Evolutionary conservation across 2,888 invertebrate species (phyloP).

Genomic region (Sinopyrophorus schimmeli): DNA sequence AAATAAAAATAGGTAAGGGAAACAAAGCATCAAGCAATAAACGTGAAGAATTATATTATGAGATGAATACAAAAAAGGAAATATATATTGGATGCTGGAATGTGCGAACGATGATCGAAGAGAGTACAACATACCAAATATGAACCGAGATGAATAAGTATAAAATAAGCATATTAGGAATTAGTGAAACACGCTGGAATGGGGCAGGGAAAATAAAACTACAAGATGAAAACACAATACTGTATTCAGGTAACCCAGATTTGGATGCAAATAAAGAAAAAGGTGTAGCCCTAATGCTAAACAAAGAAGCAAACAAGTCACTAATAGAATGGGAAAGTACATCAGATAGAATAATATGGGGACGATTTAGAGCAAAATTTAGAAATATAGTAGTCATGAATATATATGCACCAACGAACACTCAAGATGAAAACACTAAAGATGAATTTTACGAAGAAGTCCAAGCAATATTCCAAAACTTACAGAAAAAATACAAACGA

Average conservation of each 20-base stretch:
- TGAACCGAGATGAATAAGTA: too few species aligned
- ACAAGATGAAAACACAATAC: too few species aligned
- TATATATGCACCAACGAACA: conserved; percentile 4
- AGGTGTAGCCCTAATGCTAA: conserved; percentile 6
- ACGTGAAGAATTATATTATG: too few species aligned
- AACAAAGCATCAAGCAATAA: too few species aligned
- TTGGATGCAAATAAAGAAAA: conserved; percentile 1
- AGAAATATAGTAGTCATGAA: conserved; percentile 3
- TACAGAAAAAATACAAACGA: conserved; percentile 2
- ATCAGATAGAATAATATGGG: conserved; percentile 6
- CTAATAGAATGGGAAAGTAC: conserved; percentile 6
- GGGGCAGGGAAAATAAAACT: conserved; percentile 1
- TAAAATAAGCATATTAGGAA: too few species aligned
- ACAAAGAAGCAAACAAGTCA: conserved; percentile 4
- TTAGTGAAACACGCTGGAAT: conserved; percentile 6
- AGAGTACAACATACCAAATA: too few species aligned
- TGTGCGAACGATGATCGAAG: too few species aligned
- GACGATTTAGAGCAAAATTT: conserved; percentile 4
- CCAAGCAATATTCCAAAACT: conserved; percentile 2
- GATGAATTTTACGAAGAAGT: too few species aligned
- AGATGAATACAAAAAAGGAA: too few species aligned
- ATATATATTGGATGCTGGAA: too few species aligned
- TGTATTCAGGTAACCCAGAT: conserved; percentile 2
- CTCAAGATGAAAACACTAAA: not conserved
- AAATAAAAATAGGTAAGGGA: too few species aligned